Evolutionary conservation across 2,113 vertebrate species (phyloP).

Genomic region (Ondatra zibethicus): DNA sequence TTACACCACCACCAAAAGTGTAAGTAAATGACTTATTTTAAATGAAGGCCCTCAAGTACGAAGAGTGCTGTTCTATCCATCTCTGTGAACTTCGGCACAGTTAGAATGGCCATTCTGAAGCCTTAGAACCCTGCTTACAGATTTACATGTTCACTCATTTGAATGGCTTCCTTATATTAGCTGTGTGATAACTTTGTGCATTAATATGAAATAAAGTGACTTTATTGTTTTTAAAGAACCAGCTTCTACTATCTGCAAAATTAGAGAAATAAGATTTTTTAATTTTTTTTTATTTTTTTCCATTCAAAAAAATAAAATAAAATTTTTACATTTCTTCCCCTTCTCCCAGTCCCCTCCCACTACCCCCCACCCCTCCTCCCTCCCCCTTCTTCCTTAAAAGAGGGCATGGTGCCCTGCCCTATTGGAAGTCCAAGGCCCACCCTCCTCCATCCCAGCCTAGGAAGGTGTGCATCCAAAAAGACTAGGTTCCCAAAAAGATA

Average conservation of each 20-base stretch:
- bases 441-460: too few relatives aligned
- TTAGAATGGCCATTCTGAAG: not conserved
- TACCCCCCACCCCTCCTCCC: too few relatives aligned
- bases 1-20: not conserved
- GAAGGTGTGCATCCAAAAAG: too few relatives aligned
- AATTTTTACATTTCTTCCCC: too few relatives aligned
- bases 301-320: too few relatives aligned
- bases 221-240: not conserved
- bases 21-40: conserved; percentile 37
- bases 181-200: not conserved
- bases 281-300: too few relatives aligned
- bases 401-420: too few relatives aligned
- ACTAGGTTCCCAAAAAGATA: too few relatives aligned
- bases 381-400: too few relatives aligned
- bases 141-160: not conserved
- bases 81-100: not conserved
- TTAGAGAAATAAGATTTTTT: not conserved
- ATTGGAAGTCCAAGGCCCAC: too few relatives aligned
- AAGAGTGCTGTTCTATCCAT: not conserved
- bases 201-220: not conserved
- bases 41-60: not conserved
- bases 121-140: not conserved
- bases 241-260: conserved; percentile 18
- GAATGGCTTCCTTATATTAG: too few relatives aligned
- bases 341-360: too few relatives aligned